phyloP scores from a whole-genome alignment of 2,113 vertebrate species.

The Hippoglossus stenolepis region DNA sequence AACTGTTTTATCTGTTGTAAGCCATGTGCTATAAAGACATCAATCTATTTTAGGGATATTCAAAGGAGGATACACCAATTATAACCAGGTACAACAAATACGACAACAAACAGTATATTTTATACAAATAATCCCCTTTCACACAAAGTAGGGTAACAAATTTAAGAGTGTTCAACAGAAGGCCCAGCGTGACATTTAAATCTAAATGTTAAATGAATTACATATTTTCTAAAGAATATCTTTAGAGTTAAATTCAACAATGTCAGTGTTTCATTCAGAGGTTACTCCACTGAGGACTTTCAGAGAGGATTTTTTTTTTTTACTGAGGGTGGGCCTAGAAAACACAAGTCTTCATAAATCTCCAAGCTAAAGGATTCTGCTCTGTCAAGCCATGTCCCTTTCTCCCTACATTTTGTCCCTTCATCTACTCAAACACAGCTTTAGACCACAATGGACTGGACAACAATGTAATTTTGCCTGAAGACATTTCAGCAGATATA shows the following conservation, averaged over 20 bases:
- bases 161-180: neutral
- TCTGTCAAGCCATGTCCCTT: neutral
- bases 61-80: neutral
- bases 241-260: neutral
- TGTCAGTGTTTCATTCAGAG: neutral
- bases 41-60: neutral
- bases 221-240: neutral
- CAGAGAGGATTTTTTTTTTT: no score
- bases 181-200: neutral
- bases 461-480: no score
- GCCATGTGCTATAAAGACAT: constrained; percentile 3
- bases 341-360: neutral
- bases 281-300: no score
- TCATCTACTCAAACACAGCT: no score
- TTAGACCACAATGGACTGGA: no score
- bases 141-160: neutral
- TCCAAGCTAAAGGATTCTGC: neutral
- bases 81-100: neutral
- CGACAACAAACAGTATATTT: no score
- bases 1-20: constrained; percentile 20
- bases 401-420: neutral
- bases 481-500: no score
- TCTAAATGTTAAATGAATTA: neutral
- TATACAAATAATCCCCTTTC: neutral
- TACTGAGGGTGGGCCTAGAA: neutral